Evolutionary conservation across 2,797 vertebrate species (phyloP).

Genomic region (Euphonia xanthogaster): DNA sequence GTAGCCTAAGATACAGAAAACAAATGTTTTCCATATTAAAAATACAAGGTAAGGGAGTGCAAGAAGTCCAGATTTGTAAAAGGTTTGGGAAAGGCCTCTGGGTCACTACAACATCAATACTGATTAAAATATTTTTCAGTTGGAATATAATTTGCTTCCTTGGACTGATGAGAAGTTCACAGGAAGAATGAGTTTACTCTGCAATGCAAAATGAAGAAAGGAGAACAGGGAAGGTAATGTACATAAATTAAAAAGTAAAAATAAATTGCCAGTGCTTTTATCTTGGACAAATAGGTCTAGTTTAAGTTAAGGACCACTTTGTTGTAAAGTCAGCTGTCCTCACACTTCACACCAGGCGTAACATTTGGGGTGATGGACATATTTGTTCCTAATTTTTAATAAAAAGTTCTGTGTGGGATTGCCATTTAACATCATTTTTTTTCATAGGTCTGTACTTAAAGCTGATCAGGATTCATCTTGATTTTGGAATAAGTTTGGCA

Average conservation of each 20-base stretch:
- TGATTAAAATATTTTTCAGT: not conserved
- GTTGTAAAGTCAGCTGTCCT: not conserved
- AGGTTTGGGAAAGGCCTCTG: not conserved
- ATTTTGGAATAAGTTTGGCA: not conserved
- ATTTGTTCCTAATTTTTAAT: not conserved
- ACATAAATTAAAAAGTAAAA: not conserved
- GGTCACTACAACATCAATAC: not conserved
- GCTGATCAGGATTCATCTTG: not conserved
- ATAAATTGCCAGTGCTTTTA: not conserved
- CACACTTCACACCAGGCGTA: not conserved
- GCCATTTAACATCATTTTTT: not conserved
- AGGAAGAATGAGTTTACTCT: not conserved
- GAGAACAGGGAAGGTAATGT: not conserved
- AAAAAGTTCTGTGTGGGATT: accelerated
- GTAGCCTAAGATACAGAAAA: not conserved
- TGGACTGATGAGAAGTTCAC: not conserved
- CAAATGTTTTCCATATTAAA: not conserved
- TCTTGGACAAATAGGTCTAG: not conserved
- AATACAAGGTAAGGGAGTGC: not conserved
- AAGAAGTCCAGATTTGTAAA: not conserved
- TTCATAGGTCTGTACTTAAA: not conserved
- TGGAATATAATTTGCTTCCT: not conserved
- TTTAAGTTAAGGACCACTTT: not conserved
- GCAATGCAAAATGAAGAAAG: not conserved
- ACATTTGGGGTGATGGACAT: not conserved